phyloP scores from a whole-genome alignment of 1,140 invertebrate genomes.

The Hestina assimilis region DNA sequence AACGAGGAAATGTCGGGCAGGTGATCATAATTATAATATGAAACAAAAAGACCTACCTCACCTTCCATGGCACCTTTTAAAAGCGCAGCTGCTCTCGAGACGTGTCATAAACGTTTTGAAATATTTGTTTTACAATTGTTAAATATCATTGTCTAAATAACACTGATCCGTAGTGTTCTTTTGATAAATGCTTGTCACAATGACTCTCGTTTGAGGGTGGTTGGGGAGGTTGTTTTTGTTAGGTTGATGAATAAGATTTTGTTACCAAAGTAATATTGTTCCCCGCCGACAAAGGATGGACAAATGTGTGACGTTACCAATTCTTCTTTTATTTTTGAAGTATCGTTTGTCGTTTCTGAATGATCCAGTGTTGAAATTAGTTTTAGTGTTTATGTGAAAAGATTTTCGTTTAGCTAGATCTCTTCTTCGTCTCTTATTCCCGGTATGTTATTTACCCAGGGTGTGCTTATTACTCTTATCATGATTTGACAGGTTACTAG shows the following conservation, averaged over 20 bases:
- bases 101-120: constrained; percentile 56
- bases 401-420: no score
- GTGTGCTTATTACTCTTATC: no score
- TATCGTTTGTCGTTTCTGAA: constrained; percentile 1
- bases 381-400: no score
- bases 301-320: constrained; percentile 17
- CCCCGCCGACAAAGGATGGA: constrained; percentile 37
- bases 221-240: constrained; percentile 54
- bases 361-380: background rate
- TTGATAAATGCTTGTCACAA: no score
- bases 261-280: constrained; percentile 47
- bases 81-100: constrained; percentile 49
- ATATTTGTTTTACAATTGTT: constrained; percentile 53
- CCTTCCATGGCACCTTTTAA: constrained; percentile 42
- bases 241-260: constrained; percentile 53
- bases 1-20: constrained; percentile 45
- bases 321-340: constrained; percentile 20
- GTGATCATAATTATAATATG: constrained; percentile 57
- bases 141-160: constrained; percentile 38
- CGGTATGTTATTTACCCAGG: no score
- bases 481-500: no score
- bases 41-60: constrained; percentile 46
- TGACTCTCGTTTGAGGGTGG: constrained; percentile 35
- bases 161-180: constrained; percentile 46
- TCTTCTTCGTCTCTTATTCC: no score